A percentile compares a stretch with the other conserved stretches of the same genome.
These are phyloP conservation scores for Taphrorychus bicolor DNA, from an alignment of 2,888 invertebrate genomes.

Conservation along the genomic window DNA sequence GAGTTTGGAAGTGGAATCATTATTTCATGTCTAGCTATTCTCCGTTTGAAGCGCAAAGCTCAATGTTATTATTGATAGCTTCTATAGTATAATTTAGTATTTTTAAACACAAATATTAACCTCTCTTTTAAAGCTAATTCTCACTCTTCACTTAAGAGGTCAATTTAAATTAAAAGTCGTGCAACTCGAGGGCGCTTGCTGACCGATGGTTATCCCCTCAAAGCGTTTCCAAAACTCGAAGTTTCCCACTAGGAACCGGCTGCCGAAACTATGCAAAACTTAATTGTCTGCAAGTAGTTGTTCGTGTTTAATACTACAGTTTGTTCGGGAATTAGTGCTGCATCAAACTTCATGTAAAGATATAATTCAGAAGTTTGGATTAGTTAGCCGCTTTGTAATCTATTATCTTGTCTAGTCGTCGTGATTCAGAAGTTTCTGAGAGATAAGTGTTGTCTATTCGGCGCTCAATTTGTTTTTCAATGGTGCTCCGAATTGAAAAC, in stretches of 20 bases:
- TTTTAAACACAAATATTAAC: too few species aligned
- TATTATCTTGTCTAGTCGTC: not conserved
- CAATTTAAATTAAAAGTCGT: not conserved
- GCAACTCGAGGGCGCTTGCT: not conserved
- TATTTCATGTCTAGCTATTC: too few species aligned
- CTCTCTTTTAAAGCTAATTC: too few species aligned
- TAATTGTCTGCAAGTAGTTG: not conserved
- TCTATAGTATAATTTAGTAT: too few species aligned
- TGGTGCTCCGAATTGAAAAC: too few species aligned
- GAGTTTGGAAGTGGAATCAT: too few species aligned
- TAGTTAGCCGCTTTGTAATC: constrained; percentile 1
- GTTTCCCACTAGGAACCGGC: not conserved
- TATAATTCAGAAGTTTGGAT: constrained; percentile 2
- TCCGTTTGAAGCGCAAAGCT: too few species aligned
- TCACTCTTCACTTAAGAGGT: too few species aligned
- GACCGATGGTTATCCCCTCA: not conserved
- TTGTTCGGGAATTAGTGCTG: constrained; percentile 5
- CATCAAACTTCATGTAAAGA: constrained; percentile 1
- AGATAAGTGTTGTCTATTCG: not conserved
- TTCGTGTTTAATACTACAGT: constrained; percentile 7
- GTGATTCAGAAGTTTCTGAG: not conserved
- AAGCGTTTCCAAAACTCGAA: not conserved
- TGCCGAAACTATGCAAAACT: constrained; percentile 4
- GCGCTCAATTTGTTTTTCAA: too few species aligned
- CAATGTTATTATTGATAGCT: too few species aligned